phyloP scores from a whole-genome alignment of 2,797 vertebrate species.

The Apogon hyalosoma region DNA sequence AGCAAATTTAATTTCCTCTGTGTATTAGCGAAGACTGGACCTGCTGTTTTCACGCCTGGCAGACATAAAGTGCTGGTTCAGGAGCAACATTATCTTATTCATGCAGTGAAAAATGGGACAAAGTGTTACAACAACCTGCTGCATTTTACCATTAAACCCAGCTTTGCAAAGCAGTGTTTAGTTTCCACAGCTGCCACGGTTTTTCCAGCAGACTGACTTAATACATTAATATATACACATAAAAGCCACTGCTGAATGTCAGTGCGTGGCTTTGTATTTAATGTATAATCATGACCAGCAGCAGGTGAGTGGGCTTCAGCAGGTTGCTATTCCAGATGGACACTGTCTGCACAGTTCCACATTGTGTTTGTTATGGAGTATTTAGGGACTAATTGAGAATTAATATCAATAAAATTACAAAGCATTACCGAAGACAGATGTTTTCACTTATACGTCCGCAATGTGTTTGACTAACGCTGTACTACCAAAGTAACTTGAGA shows the following conservation, averaged over 20 bases:
- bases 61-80: conserved; percentile 9
- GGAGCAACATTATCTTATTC: conserved; percentile 34
- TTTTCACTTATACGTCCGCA: too few species aligned
- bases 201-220: conserved; percentile 54
- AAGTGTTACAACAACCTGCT: conserved; percentile 47
- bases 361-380: background rate
- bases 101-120: conserved; percentile 17
- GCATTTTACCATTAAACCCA: conserved; percentile 35
- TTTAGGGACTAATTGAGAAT: too few species aligned
- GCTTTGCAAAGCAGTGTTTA: conserved; percentile 25
- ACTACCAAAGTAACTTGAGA: too few species aligned
- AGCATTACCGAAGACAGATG: too few species aligned
- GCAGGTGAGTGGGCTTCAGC: conserved; percentile 29
- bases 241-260: background rate
- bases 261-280: conserved; percentile 17
- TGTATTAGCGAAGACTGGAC: conserved; percentile 17
- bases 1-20: conserved; percentile 33
- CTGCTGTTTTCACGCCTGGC: background rate
- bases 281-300: conserved; percentile 24
- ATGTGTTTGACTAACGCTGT: too few species aligned
- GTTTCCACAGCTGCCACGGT: conserved; percentile 58
- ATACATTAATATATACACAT: conserved; percentile 46
- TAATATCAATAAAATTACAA: too few species aligned
- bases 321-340: conserved; percentile 3
- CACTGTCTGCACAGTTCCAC: background rate